Conservation (phyloP, 2,888 invertebrate species). For the Galeopsomyia nigrocyanea region DNA sequence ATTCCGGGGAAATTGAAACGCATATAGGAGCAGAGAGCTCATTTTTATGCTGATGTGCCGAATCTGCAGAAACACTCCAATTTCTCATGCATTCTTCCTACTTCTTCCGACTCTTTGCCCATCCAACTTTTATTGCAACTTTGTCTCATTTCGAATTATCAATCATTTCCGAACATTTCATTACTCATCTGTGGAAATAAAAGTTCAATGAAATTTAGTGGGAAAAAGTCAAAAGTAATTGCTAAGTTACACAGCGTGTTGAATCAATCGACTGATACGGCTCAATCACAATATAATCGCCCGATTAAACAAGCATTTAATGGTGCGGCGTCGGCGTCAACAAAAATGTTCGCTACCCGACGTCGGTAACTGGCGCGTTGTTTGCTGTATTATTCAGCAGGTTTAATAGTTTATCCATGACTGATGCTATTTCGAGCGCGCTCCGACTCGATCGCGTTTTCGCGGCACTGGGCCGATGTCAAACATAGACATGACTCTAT, state of each 20-base stretch:
- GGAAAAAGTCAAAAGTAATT: too few relatives aligned
- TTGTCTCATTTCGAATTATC: too few relatives aligned
- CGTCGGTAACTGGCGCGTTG: not conserved
- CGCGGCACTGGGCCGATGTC: not conserved
- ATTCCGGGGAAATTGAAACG: constrained; percentile 31
- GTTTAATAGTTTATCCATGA: constrained; percentile 27
- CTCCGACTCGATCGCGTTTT: not conserved
- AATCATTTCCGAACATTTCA: too few relatives aligned
- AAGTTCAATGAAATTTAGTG: too few relatives aligned
- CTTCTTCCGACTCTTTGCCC: too few relatives aligned
- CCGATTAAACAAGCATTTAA: constrained; percentile 23
- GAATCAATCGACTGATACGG: constrained; percentile 3
- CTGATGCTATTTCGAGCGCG: too few relatives aligned
- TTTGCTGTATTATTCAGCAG: constrained; percentile 25
- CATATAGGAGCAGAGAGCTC: constrained; percentile 4
- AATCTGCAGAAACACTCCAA: too few relatives aligned
- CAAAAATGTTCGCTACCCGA: constrained; percentile 26
- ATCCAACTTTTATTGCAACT: too few relatives aligned
- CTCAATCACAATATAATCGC: not conserved
- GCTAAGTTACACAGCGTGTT: too few relatives aligned
- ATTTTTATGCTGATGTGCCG: constrained; percentile 19
- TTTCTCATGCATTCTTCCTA: too few relatives aligned
- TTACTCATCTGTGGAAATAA: too few relatives aligned
- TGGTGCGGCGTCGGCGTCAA: not conserved
- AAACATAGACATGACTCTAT: too few relatives aligned